These are phyloP conservation scores for Phodopus roborovskii DNA, from an alignment of 2,113 vertebrate genomes.

Conservation along the genomic window DNA sequence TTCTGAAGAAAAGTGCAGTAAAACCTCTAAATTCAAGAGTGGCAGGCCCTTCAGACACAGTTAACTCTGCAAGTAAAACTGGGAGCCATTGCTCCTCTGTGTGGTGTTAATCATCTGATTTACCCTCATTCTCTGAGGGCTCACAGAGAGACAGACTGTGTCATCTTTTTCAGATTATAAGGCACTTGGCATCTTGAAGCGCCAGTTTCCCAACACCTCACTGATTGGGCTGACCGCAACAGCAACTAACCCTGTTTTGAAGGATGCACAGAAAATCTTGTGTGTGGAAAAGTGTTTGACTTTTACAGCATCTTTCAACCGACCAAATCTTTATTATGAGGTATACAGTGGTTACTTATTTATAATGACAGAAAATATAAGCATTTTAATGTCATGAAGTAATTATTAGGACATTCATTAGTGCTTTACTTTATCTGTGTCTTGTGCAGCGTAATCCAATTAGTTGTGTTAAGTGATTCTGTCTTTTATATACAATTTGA, in stretches of 20 bases:
- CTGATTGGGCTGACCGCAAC: conserved; percentile 97
- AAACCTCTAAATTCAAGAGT: neutral
- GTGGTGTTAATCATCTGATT: neutral
- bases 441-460: neutral
- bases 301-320: conserved; percentile 95
- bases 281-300: conserved; percentile 91
- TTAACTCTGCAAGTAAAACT: neutral
- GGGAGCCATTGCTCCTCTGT: neutral
- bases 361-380: neutral
- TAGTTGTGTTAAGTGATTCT: neutral
- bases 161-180: conserved; percentile 92
- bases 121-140: neutral
- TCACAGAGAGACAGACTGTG: neutral
- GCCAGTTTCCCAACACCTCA: conserved; percentile 93
- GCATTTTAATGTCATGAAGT: conserved; percentile 4
- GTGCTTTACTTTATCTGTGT: neutral
- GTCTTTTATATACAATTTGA: neutral
- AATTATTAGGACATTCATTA: neutral
- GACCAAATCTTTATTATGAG: conserved; percentile 97
- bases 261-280: conserved; percentile 95
- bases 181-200: conserved; percentile 96
- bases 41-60: neutral
- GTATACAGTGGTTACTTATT: conserved; percentile 79
- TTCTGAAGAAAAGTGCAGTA: neutral
- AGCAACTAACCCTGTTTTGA: conserved; percentile 93